These are phyloP conservation scores for Brachionus koreanus DNA, from an alignment of 1,140 invertebrate genomes.

Conservation along the genomic window DNA sequence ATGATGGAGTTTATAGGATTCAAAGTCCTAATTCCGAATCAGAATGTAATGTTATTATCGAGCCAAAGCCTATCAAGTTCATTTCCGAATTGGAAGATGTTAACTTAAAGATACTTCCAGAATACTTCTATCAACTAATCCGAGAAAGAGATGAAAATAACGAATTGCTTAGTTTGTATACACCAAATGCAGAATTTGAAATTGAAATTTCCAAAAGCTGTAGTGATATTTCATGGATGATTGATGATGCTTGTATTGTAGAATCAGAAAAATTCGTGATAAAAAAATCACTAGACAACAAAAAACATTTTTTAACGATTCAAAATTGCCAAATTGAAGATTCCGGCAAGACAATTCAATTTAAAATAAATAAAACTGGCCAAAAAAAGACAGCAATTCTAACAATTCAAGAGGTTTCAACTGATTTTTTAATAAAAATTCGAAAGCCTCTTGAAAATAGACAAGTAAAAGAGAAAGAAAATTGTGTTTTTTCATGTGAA, in stretches of 20 bases:
- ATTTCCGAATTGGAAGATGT: background rate
- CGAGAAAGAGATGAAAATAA: background rate
- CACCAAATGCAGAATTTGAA: background rate
- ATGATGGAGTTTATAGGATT: constrained; percentile 9
- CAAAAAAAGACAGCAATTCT: background rate
- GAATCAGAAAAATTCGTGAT: background rate
- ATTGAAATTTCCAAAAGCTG: background rate
- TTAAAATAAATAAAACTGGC: background rate
- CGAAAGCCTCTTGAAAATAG: background rate
- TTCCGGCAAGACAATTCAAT: background rate
- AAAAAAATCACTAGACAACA: background rate
- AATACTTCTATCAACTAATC: background rate
- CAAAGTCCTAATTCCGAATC: constrained; percentile 27
- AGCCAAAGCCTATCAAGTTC: constrained; percentile 12
- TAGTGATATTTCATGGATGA: background rate
- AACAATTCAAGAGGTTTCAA: background rate
- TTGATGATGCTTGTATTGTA: background rate
- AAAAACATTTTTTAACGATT: constrained; percentile 3
- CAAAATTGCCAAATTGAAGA: constrained; percentile 17
- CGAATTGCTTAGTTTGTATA: background rate
- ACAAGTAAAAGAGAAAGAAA: background rate
- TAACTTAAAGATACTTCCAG: background rate
- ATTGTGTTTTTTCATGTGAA: background rate
- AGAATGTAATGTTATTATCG: background rate
- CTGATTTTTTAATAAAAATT: constrained; percentile 4